Conservation (phyloP, 2,888 invertebrate species). For the Parasteatoda lunata region DNA sequence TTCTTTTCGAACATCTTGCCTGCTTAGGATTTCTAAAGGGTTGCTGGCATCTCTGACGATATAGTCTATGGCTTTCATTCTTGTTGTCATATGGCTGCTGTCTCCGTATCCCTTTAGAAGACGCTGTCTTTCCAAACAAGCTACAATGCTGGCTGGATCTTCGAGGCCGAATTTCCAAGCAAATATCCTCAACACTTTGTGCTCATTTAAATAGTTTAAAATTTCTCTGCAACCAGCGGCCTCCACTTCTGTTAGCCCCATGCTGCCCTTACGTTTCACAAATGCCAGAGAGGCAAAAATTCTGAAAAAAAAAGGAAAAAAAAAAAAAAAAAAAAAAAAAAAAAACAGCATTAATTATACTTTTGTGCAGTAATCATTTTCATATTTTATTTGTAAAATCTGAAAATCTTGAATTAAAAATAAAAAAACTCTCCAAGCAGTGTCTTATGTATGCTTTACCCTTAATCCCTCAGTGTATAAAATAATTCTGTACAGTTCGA, state of each 20-base stretch:
- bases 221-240: slow-evolving; percentile 56
- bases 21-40: slow-evolving; percentile 52
- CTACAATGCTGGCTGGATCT: slow-evolving; percentile 57
- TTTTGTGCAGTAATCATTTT: too few relatives aligned
- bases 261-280: neutral
- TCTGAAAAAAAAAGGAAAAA: slow-evolving; percentile 19
- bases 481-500: too few relatives aligned
- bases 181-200: slow-evolving; percentile 57
- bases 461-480: too few relatives aligned
- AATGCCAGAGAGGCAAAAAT: neutral
- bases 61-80: slow-evolving; percentile 59
- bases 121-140: slow-evolving; percentile 54
- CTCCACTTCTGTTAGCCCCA: slow-evolving; percentile 60
- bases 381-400: too few relatives aligned
- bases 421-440: too few relatives aligned
- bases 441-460: too few relatives aligned
- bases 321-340: neutral
- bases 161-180: slow-evolving; percentile 61
- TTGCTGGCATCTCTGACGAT: slow-evolving; percentile 60
- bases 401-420: too few relatives aligned
- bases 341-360: neutral
- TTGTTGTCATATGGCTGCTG: slow-evolving; percentile 58
- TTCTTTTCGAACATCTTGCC: slow-evolving; percentile 58
- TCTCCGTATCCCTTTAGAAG: slow-evolving; percentile 57
- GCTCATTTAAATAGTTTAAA: slow-evolving; percentile 56